Percentiles rank a stretch among this genome's conserved stretches.
Evolutionary conservation across 1,140 invertebrate genomes (phyloP).

Genomic region (Hylaeus volcanicus): DNA sequence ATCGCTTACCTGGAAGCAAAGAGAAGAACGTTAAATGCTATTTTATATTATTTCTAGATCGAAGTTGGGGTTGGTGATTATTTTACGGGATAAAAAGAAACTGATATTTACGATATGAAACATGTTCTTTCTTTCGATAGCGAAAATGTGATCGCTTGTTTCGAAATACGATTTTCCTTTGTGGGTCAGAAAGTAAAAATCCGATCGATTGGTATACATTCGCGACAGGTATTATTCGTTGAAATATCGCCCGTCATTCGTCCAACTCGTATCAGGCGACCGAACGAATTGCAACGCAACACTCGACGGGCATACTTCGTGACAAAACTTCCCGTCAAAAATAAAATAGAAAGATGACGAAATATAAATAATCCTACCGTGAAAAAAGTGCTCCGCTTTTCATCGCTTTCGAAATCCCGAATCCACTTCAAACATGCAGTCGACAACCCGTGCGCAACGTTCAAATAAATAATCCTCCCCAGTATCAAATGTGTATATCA

Average conservation of each 20-base stretch:
- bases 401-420: conserved; percentile 8
- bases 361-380: conserved; percentile 1
- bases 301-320: neutral
- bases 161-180: too few relatives aligned
- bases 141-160: too few relatives aligned
- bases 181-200: neutral
- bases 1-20: conserved; percentile 29
- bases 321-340: neutral
- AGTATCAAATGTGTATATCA: conserved; percentile 3
- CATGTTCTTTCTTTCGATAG: too few relatives aligned
- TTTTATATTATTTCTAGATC: too few relatives aligned
- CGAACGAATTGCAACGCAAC: neutral
- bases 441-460: conserved; percentile 3
- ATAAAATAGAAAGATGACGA: conserved; percentile 12
- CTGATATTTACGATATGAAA: too few relatives aligned
- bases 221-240: neutral
- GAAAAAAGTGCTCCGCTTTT: conserved; percentile 19
- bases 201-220: neutral
- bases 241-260: neutral
- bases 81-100: too few relatives aligned
- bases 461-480: conserved; percentile 29
- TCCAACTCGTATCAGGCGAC: neutral
- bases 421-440: conserved; percentile 17
- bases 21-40: too few relatives aligned
- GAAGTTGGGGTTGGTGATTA: too few relatives aligned